Evolutionary conservation across 2,113 vertebrate genomes (phyloP).

Genomic region (Capreolus pygargus): DNA sequence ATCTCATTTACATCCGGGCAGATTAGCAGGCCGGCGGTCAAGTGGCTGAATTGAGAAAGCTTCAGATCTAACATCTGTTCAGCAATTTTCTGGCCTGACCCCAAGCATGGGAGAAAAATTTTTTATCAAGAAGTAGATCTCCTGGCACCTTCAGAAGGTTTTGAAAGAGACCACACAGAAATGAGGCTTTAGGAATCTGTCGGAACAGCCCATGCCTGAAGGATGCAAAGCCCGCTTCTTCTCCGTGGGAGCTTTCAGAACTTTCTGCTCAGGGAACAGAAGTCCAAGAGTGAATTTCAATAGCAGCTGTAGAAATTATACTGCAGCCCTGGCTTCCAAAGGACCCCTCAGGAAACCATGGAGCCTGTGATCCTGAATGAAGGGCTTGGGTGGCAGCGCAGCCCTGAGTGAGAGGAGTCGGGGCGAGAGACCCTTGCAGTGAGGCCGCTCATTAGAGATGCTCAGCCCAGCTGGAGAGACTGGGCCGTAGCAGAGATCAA

Average conservation of each 20-base stretch:
- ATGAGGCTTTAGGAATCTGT: conserved; percentile 31
- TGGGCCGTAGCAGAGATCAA: background rate
- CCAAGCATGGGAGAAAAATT: conserved; percentile 14
- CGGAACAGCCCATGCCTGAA: background rate
- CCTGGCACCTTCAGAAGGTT: conserved; percentile 37
- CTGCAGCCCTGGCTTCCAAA: conserved; percentile 13
- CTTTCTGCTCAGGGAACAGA: conserved; percentile 14
- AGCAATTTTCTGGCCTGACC: conserved; percentile 36
- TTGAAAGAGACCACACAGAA: conserved; percentile 69
- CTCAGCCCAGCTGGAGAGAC: conserved; percentile 23
- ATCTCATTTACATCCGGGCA: background rate
- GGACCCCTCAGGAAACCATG: conserved; percentile 6
- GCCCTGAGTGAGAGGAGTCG: background rate
- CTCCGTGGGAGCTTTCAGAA: conserved; percentile 31
- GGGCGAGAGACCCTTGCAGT: background rate
- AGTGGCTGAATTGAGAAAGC: background rate
- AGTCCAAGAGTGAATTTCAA: conserved; percentile 25
- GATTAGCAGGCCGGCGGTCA: conserved; percentile 7
- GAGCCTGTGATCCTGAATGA: background rate
- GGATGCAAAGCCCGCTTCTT: background rate
- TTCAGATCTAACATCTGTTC: conserved; percentile 66
- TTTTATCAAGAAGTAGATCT: conserved; percentile 48
- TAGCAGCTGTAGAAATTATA: conserved; percentile 43
- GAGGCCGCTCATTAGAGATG: conserved; percentile 4
- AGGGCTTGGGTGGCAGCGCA: background rate